Evolutionary conservation across 2,113 vertebrate species (phyloP).

Genomic region (Lepisosteus osseus): DNA sequence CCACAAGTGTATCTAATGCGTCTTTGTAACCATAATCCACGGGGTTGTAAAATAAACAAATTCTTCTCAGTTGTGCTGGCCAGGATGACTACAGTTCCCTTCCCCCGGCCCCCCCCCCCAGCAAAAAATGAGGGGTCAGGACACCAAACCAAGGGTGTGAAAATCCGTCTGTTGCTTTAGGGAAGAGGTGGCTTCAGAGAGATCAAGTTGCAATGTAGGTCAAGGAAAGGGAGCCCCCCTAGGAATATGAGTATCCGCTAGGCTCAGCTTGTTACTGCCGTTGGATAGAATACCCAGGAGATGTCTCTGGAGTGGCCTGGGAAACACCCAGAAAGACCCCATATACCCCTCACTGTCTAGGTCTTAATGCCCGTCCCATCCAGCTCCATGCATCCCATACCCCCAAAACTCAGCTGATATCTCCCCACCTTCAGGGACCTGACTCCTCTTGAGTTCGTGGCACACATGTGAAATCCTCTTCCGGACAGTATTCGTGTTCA

Average conservation of each 20-base stretch:
- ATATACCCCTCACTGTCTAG: conserved; percentile 12
- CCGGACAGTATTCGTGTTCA: too few relatives aligned
- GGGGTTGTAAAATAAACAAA: conserved; percentile 22
- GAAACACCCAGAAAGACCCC: conserved; percentile 51
- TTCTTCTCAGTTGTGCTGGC: not conserved
- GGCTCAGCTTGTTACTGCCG: conserved; percentile 39
- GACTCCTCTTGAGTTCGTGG: too few relatives aligned
- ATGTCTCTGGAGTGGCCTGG: conserved; percentile 34
- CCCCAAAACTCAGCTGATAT: too few relatives aligned
- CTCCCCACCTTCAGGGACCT: too few relatives aligned
- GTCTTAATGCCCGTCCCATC: too few relatives aligned
- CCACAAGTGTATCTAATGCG: not conserved
- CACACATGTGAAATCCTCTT: too few relatives aligned
- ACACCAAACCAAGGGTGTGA: conserved; percentile 21
- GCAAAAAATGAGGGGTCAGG: conserved; percentile 18
- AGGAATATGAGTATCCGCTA: conserved; percentile 53
- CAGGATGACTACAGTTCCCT: not conserved
- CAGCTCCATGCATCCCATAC: too few relatives aligned
- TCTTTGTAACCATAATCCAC: conserved; percentile 3
- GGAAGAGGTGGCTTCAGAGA: conserved; percentile 49
- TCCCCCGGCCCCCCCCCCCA: conserved; percentile 22
- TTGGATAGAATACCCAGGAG: conserved; percentile 45
- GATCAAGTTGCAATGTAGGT: conserved; percentile 57
- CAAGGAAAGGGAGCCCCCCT: conserved; percentile 48
- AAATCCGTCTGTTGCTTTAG: conserved; percentile 47